Conservation (phyloP, 1,140 invertebrate genomes). For the Pemphigus obesinymphae region DNA sequence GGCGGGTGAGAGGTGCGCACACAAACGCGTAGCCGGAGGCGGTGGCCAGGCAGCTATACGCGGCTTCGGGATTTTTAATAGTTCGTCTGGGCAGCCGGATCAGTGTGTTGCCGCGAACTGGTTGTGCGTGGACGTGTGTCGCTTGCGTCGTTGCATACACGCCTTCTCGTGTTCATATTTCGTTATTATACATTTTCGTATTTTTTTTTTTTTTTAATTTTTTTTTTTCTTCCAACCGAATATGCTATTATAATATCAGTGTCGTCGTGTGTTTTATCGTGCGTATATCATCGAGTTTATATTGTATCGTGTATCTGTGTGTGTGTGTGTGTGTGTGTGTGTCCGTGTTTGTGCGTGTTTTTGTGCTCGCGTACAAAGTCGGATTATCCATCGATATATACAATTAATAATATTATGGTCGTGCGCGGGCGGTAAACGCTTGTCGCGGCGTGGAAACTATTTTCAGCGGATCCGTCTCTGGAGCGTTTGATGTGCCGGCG, state of each 20-base stretch:
- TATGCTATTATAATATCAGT: too few relatives aligned
- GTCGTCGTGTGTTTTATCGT: background rate
- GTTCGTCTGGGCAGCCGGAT: slow-evolving; percentile 16
- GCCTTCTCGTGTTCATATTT: too few relatives aligned
- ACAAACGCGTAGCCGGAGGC: background rate
- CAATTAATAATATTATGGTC: too few relatives aligned
- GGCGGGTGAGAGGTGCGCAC: background rate
- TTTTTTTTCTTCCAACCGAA: too few relatives aligned
- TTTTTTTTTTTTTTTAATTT: too few relatives aligned
- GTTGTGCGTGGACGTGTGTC: background rate
- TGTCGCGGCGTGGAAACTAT: background rate
- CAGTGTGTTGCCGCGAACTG: slow-evolving; percentile 35
- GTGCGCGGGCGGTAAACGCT: background rate
- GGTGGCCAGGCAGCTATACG: background rate
- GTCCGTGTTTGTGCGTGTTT: background rate
- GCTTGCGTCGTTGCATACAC: background rate
- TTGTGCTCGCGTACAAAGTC: too few relatives aligned
- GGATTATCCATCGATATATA: too few relatives aligned
- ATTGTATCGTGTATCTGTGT: background rate
- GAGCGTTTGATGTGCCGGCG: slow-evolving; percentile 7
- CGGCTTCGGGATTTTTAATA: slow-evolving; percentile 29
- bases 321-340: background rate
- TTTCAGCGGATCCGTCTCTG: background rate
- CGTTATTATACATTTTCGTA: too few relatives aligned
- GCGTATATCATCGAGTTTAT: too few relatives aligned